Conservation (phyloP, 2,888 invertebrate genomes). For the Halictus quadricinctus region DNA sequence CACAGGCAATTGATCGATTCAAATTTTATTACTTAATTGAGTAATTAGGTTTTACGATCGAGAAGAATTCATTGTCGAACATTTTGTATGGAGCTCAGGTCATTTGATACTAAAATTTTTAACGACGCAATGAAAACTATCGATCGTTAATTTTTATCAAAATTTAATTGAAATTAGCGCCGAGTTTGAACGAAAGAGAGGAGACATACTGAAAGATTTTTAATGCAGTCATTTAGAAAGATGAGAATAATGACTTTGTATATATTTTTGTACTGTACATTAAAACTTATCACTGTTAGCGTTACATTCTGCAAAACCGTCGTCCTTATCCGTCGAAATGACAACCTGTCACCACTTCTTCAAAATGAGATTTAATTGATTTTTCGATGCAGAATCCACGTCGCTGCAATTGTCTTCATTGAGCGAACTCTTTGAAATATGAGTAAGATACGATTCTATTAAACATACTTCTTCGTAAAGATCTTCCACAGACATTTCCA, state of each 20-base stretch:
- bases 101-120: not conserved
- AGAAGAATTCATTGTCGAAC: too few species aligned
- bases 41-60: too few species aligned
- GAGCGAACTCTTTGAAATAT: slow-evolving; percentile 56
- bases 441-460: slow-evolving; percentile 75
- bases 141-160: not conserved
- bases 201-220: not conserved
- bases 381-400: not conserved
- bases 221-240: not conserved
- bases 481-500: slow-evolving; percentile 77
- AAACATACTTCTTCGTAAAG: slow-evolving; percentile 80
- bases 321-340: not conserved
- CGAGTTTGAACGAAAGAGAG: not conserved
- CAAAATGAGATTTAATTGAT: slow-evolving; percentile 39
- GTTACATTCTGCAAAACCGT: not conserved
- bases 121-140: not conserved
- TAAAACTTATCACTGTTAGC: not conserved
- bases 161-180: not conserved
- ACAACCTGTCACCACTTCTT: slow-evolving; percentile 55
- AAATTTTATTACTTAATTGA: too few species aligned
- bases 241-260: not conserved
- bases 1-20: too few species aligned
- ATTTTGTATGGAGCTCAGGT: too few species aligned
- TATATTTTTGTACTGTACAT: not conserved
- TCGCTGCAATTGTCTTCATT: too few species aligned